Percentiles rank a stretch among this genome's conserved stretches.
These are phyloP conservation scores for Erinaceus europaeus DNA, from an alignment of 2,113 vertebrate genomes.

Conservation along the genomic window DNA sequence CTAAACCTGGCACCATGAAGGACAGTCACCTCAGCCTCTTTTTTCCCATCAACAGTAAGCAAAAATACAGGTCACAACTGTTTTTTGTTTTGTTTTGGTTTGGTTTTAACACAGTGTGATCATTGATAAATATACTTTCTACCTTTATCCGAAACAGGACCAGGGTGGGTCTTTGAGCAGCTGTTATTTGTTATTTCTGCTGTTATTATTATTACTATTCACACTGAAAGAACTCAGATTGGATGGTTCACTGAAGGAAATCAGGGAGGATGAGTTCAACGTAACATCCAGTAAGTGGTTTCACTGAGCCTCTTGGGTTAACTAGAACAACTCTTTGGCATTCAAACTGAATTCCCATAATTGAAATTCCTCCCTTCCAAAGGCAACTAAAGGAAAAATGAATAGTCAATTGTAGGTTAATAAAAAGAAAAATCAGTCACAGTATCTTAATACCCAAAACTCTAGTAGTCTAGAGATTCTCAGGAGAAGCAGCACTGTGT, in stretches of 20 bases:
- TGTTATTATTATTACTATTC: too few species aligned
- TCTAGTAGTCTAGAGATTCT: neutral
- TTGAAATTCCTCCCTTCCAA: neutral
- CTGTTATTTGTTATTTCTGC: too few species aligned
- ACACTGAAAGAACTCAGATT: too few species aligned
- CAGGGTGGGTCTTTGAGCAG: neutral
- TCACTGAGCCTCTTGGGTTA: neutral
- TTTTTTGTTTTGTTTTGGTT: too few species aligned
- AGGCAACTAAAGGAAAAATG: neutral
- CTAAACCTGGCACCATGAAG: too few species aligned
- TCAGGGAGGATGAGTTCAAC: neutral
- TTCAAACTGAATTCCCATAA: neutral
- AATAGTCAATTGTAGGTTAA: neutral
- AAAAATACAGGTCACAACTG: too few species aligned
- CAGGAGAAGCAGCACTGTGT: neutral
- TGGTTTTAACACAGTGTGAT: neutral
- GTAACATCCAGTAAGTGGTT: neutral
- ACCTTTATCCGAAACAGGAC: neutral
- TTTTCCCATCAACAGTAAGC: too few species aligned
- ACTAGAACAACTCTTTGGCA: neutral
- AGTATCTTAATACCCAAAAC: neutral
- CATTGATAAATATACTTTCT: neutral
- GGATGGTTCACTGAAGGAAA: too few species aligned
- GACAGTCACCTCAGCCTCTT: too few species aligned
- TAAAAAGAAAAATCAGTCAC: neutral